Evolutionary conservation across 2,113 vertebrate species (phyloP).

Genomic region (Melierax canorus): DNA sequence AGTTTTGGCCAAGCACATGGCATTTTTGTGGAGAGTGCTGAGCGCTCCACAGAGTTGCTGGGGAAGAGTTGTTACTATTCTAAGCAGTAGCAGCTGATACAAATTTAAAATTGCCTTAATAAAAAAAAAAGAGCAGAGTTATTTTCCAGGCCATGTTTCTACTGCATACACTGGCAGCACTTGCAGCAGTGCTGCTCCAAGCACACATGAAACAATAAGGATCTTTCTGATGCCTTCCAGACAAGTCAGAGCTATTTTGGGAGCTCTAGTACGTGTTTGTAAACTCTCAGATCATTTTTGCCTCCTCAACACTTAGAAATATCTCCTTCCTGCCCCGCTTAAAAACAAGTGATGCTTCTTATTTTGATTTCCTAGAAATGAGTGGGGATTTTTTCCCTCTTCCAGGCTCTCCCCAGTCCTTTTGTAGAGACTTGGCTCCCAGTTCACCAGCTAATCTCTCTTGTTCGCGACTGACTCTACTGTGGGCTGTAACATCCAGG

Average conservation of each 20-base stretch:
- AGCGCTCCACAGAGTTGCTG: neutral
- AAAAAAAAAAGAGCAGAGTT: neutral
- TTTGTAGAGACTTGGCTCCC: neutral
- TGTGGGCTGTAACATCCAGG: neutral
- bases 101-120: conserved; percentile 27
- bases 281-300: conserved; percentile 29
- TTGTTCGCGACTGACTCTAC: neutral
- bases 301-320: neutral
- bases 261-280: neutral
- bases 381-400: neutral
- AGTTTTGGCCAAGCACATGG: neutral
- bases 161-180: neutral
- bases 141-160: conserved; percentile 15
- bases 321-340: neutral
- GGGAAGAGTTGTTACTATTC: conserved; percentile 18
- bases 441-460: neutral
- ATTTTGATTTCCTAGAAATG: neutral
- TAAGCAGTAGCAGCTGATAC: conserved; percentile 36
- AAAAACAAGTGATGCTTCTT: neutral
- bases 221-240: conserved; percentile 55
- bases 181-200: neutral
- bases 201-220: conserved; percentile 24
- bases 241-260: conserved; percentile 26
- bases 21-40: neutral
- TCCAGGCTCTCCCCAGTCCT: neutral